Percentiles rank a stretch among this genome's conserved stretches.
Conservation (phyloP, 1,140 invertebrate species). For the Lucilia cuprina region DNA sequence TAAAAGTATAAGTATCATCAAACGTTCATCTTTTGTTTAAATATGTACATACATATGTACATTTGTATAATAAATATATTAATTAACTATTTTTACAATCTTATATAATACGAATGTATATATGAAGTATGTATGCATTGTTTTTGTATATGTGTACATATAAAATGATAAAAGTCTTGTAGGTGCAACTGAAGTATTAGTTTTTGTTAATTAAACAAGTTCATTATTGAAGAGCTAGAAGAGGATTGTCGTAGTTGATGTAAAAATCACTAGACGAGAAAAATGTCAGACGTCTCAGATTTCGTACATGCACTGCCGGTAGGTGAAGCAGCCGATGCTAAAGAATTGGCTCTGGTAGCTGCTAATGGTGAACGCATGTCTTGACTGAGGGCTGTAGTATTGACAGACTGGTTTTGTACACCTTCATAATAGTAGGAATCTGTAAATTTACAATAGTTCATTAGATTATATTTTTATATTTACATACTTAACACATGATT, state of each 20-base stretch:
- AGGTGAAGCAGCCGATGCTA: conserved; percentile 74
- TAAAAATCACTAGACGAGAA: conserved; percentile 52
- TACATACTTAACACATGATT: too few species aligned
- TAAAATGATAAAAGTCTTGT: not conserved
- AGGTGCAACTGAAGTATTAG: not conserved
- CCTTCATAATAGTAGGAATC: conserved; percentile 69
- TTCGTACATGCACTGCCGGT: conserved; percentile 76
- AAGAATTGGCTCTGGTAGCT: conserved; percentile 74
- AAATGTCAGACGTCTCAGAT: conserved; percentile 65
- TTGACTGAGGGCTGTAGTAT: conserved; percentile 55
- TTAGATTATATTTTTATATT: too few species aligned
- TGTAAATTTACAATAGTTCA: conserved; percentile 17
- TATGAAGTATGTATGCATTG: too few species aligned
- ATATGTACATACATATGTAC: not conserved
- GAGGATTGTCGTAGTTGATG: not conserved
- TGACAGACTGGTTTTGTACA: conserved; percentile 63
- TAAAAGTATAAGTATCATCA: not conserved
- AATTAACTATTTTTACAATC: not conserved
- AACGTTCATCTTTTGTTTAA: not conserved
- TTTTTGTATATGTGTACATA: not conserved
- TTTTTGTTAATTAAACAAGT: not conserved
- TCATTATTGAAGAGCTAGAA: not conserved
- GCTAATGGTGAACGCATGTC: conserved; percentile 72
- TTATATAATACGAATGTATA: too few species aligned
- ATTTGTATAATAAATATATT: not conserved